A percentile compares a stretch with the other conserved stretches of the same genome.
Evolutionary conservation across 2,797 vertebrate species (phyloP).

Genomic region (Melanogrammus aeglefinus): DNA sequence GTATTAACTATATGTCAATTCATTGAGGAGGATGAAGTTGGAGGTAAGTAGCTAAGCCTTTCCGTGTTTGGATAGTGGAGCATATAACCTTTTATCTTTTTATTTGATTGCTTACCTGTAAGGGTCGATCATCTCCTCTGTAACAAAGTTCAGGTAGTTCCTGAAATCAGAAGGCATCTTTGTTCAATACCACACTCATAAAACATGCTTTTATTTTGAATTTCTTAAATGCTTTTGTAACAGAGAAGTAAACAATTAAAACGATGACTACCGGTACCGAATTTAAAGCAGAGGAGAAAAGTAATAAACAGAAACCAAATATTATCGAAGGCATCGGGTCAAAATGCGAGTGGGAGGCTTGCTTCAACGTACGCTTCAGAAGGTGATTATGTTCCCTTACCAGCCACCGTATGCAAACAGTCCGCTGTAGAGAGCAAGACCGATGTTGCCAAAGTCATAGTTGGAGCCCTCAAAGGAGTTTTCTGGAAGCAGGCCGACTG

Average conservation of each 20-base stretch:
- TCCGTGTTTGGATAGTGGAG: not conserved
- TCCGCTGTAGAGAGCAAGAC: conserved; percentile 91
- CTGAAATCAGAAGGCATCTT: conserved; percentile 61
- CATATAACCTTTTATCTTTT: not conserved
- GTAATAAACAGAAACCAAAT: not conserved
- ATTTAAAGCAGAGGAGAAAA: not conserved
- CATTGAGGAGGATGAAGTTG: not conserved
- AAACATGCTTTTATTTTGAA: not conserved
- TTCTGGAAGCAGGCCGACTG: conserved; percentile 73
- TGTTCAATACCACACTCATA: not conserved
- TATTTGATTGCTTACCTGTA: conserved; percentile 78
- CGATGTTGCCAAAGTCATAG: conserved; percentile 83
- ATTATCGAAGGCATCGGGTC: not conserved
- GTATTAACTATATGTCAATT: not conserved
- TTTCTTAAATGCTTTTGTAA: not conserved
- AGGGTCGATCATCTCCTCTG: conserved; percentile 98
- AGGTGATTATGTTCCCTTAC: conserved; percentile 67
- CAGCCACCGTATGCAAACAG: conserved; percentile 98
- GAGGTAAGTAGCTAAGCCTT: not conserved
- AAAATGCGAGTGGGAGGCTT: not conserved
- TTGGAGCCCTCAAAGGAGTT: conserved; percentile 85
- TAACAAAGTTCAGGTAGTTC: conserved; percentile 99
- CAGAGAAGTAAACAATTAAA: not conserved
- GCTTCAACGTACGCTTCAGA: not conserved
- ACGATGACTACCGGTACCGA: not conserved